Base-by-base conservation (phyloP, 1,140 invertebrate species). In the Calycopis cecrops region DNA sequence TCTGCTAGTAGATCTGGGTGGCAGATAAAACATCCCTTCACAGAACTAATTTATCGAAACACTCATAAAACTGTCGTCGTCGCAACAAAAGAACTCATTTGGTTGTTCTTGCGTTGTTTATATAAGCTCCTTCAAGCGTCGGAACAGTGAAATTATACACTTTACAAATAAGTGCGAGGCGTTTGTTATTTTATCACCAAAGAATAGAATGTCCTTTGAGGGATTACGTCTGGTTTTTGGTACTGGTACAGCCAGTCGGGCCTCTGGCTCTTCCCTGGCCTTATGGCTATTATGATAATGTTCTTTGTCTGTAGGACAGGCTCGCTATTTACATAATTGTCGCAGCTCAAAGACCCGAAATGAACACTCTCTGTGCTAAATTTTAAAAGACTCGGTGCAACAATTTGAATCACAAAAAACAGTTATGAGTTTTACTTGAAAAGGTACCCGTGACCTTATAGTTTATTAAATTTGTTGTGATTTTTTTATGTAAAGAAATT, bases 221-320 rank as follows among this genome's bases (percentile, higher is more conserved):
- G 14, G 40, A 16, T 44, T 40, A 12, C 17, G 40, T 44, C 40
- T 44, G 14, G 17, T 18, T 9, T 44, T 44, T 16, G 40, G 40
- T 44, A 44, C 16, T 16, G 40, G 40, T 44, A 16, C 14, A 44
- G 38, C 16, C 11, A n/a, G 21, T 44, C 7, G 12, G 14, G 40
- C 40, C 40, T 44, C 17, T 44, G 40, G 9, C 40, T 44, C 17
- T 44, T 44, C 17, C 40, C 40, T 44, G 40, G 8, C 40, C 40
- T 44, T 44, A 44, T 44, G 17, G 40, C 40, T 44, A 44, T 44
- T 44, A 44, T 44, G 40, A 44, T 44, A 44, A 44, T 44, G 40
- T 44, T 44, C 40, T 44, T 44, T 44, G 40, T 44, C 40, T 44
- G 40, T 44, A 44, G 40, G 40, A 16, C 38, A 40, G 12, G 21